Evolutionary conservation across 2,888 invertebrate genomes (phyloP).

Genomic region (Nephrotoma appendiculata): DNA sequence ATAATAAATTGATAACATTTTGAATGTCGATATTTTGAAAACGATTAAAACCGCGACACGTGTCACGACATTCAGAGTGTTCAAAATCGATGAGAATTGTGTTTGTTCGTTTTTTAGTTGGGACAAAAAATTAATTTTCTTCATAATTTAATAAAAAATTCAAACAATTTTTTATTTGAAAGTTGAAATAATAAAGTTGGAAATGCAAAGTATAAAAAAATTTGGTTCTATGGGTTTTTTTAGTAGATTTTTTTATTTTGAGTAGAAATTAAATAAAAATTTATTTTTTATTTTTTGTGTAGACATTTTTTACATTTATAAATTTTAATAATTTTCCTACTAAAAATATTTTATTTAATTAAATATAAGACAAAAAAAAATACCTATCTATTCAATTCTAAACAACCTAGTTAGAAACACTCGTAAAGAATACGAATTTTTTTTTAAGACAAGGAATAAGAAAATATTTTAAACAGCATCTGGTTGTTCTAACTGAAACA

Average conservation of each 20-base stretch:
- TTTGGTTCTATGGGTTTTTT: background rate
- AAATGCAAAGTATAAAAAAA: background rate
- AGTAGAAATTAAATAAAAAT: background rate
- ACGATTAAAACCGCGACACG: background rate
- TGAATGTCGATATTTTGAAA: background rate
- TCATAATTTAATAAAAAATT: background rate
- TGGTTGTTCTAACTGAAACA: background rate
- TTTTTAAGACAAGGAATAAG: background rate
- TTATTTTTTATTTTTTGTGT: background rate
- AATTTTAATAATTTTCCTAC: background rate
- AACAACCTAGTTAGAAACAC: background rate
- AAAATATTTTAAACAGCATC: background rate
- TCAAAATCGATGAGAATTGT: background rate
- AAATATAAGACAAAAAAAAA: background rate
- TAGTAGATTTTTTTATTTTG: background rate
- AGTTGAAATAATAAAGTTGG: background rate
- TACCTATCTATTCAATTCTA: background rate
- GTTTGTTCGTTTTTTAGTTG: background rate
- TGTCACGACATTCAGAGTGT: background rate
- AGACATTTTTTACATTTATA: background rate
- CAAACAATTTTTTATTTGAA: background rate
- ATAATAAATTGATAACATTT: background rate
- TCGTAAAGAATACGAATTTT: background rate
- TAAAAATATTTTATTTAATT: background rate
- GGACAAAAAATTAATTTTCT: background rate